These are phyloP conservation scores for Scytalopus superciliaris DNA, from an alignment of 2,113 vertebrate genomes.

Conservation along the genomic window DNA sequence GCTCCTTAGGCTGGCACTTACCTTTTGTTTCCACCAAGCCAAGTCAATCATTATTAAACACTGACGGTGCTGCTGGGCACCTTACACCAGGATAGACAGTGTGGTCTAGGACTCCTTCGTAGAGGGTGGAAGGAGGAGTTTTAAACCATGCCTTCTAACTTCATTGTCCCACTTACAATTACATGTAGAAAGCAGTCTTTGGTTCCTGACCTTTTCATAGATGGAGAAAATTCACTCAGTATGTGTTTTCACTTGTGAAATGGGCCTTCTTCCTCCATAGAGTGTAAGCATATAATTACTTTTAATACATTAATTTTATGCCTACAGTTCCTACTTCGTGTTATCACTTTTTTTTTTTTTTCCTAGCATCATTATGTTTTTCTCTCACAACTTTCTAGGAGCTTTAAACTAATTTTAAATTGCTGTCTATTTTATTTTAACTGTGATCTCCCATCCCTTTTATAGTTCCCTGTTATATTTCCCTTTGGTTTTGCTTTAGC, in stretches of 20 bases:
- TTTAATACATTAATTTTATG: constrained; percentile 15
- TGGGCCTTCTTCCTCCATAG: neutral
- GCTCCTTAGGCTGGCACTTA: neutral
- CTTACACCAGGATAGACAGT: accelerated
- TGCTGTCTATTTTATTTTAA: constrained; percentile 20
- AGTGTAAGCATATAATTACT: neutral
- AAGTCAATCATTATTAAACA: neutral
- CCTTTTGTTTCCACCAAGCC: neutral
- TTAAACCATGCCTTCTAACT: neutral
- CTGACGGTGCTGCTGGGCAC: neutral
- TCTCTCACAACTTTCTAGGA: neutral
- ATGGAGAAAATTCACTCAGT: neutral
- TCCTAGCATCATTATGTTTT: neutral
- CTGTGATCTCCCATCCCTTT: neutral
- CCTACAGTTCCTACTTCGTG: neutral
- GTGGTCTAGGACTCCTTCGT: neutral
- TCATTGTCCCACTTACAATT: neutral
- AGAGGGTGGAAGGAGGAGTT: neutral
- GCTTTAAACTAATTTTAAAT: constrained; percentile 13
- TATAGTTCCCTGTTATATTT: constrained; percentile 1
- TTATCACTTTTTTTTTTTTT: neutral
- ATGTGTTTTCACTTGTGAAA: neutral
- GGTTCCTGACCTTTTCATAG: neutral
- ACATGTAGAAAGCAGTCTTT: neutral
- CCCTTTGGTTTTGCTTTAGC: constrained; percentile 10